Evolutionary conservation across 1,140 invertebrate genomes (phyloP), one percentile per base, ranked within the genome.

Genomic region (Aphaenogaster floridana): DNA sequence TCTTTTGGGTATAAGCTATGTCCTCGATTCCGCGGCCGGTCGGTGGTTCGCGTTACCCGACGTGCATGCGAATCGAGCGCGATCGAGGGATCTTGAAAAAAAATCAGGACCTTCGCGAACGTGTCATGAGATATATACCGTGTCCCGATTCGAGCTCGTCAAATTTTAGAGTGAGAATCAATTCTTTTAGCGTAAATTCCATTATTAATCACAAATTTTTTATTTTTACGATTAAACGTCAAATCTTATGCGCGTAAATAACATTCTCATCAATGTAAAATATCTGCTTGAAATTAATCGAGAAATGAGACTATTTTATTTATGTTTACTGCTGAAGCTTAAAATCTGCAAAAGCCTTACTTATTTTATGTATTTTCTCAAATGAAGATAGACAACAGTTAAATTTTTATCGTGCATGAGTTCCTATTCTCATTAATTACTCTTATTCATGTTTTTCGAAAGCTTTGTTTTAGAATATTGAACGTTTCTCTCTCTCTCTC

Each of bases 1-100:
- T 88, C 86, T 81, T 91, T 89, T 81, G 69, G 74, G 39, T 74
- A 86, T 93, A 93, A 93, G 71, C 91, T 92, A 92, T 89, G 71
- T 64, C 86, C 71, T 74, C 87, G 88, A 91, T 89, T 91, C 84
- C 83, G 36, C 17, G 39, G 15, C 50, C 39, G 17, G 13, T 54
- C n/a, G 50, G 15, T 13, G 6, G 8, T 79, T 52, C 63, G 42
- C 48, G 54, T 39, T 78, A 52, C 34, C 15, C n/a, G 21, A 15
- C 6, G 36, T 71, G 71, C 77, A 78, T 63, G 69, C 54, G 76
- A 81, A 86, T 85, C 61, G n/a, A 11, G 3, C 11, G 17, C 54
- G 78, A 72, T 52, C 59, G 54, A 86, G 39, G 52, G 52, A 84
- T 86, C 48, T 48, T 28, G 42, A 54, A 80, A 59, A 59, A 66